phyloP scores from a whole-genome alignment of 2,113 vertebrate species.

The Scortum barcoo region DNA sequence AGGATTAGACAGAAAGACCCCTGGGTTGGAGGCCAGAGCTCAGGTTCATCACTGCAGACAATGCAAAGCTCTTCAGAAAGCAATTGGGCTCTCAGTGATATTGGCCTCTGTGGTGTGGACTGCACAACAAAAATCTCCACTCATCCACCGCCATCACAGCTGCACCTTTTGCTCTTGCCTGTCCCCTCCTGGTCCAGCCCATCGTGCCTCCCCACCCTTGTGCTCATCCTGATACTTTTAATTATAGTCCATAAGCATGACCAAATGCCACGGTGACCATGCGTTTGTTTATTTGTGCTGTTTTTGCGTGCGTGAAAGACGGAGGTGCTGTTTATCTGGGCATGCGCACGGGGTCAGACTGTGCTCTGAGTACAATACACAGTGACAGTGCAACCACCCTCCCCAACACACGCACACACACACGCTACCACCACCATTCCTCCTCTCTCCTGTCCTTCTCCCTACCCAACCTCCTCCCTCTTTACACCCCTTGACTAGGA shows the following conservation, averaged over 20 bases:
- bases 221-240: conserved; percentile 38
- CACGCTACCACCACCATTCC: conserved; percentile 38
- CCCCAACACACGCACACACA: conserved; percentile 13
- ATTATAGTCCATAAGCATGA: conserved; percentile 26
- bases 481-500: conserved; percentile 77
- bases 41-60: conserved; percentile 86
- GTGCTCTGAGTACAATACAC: conserved; percentile 66
- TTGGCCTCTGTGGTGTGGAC: conserved; percentile 53
- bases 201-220: not conserved
- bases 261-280: conserved; percentile 13
- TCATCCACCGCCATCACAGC: conserved; percentile 18
- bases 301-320: conserved; percentile 36
- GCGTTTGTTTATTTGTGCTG: conserved; percentile 36
- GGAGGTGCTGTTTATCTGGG: conserved; percentile 49
- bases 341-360: conserved; percentile 62
- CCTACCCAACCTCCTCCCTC: conserved; percentile 69
- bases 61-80: conserved; percentile 83
- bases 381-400: conserved; percentile 46
- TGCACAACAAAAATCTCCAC: conserved; percentile 13
- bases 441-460: conserved; percentile 59
- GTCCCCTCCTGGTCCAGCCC: conserved; percentile 17
- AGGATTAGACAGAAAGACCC: conserved; percentile 82
- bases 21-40: conserved; percentile 83
- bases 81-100: conserved; percentile 71
- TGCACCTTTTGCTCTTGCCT: conserved; percentile 19